Evolutionary conservation across 2,888 invertebrate genomes (phyloP).

Genomic region (Pyralis farinalis): DNA sequence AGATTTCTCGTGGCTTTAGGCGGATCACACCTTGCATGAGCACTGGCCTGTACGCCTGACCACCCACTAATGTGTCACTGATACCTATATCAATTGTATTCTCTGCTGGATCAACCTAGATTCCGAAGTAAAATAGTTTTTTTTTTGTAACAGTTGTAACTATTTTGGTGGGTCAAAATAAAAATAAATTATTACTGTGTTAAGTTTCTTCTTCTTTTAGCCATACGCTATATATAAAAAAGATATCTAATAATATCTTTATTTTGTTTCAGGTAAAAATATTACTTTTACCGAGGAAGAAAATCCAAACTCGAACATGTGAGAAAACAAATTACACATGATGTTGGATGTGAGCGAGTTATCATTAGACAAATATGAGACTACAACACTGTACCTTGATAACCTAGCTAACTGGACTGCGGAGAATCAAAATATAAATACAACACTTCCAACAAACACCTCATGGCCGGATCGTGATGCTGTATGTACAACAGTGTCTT

Average conservation of each 20-base stretch:
- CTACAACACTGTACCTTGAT: slow-evolving; percentile 27
- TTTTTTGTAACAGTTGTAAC: too few relatives aligned
- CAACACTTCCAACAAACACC: slow-evolving; percentile 29
- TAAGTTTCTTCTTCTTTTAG: too few relatives aligned
- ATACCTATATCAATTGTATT: too few relatives aligned
- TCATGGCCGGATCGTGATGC: slow-evolving; percentile 44
- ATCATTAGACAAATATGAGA: slow-evolving; percentile 32
- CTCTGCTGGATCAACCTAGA: too few relatives aligned
- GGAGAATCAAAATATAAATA: slow-evolving; percentile 24
- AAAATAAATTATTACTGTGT: too few relatives aligned
- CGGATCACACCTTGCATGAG: too few relatives aligned
- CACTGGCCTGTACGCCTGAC: too few relatives aligned
- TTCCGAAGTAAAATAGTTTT: too few relatives aligned
- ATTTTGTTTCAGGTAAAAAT: slow-evolving; percentile 11
- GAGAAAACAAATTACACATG: slow-evolving; percentile 26
- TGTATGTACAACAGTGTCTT: slow-evolving; percentile 35
- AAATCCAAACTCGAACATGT: background rate
- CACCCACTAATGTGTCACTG: too few relatives aligned
- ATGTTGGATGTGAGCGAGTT: slow-evolving; percentile 45
- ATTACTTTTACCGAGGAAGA: background rate
- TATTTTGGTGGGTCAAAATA: too few relatives aligned
- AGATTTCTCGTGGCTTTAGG: too few relatives aligned
- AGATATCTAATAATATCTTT: background rate
- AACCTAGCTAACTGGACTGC: slow-evolving; percentile 22
- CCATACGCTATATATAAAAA: background rate